These are phyloP conservation scores for Clamator glandarius DNA, from an alignment of 2,797 vertebrate genomes.

Conservation along the genomic window DNA sequence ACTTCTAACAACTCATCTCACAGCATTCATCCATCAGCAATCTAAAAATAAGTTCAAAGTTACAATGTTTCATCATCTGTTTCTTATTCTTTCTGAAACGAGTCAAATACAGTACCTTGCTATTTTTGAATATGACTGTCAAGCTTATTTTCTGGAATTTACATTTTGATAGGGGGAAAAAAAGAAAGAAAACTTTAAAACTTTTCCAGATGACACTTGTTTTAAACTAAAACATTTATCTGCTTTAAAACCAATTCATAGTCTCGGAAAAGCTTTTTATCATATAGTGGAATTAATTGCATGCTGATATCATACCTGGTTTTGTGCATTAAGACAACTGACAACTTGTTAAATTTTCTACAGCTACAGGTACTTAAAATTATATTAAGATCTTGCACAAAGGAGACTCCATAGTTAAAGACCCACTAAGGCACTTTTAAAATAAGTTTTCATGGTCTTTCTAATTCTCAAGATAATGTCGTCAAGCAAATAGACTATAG, in stretches of 20 bases:
- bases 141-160: slow-evolving; percentile 33
- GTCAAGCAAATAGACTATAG: not conserved
- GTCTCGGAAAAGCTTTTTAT: not conserved
- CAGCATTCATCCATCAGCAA: not conserved
- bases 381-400: not conserved
- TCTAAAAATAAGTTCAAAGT: slow-evolving; percentile 54
- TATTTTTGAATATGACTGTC: slow-evolving; percentile 46
- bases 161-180: not conserved
- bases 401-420: not conserved
- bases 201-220: not conserved
- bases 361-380: not conserved
- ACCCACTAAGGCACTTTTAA: not conserved
- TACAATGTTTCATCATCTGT: slow-evolving; percentile 16
- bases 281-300: not conserved
- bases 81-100: slow-evolving; percentile 43
- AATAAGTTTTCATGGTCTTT: not conserved
- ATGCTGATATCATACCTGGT: slow-evolving; percentile 1
- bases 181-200: not conserved
- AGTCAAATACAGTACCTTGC: slow-evolving; percentile 49
- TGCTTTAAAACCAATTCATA: slow-evolving; percentile 14
- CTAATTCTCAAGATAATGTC: not conserved
- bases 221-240: slow-evolving; percentile 16
- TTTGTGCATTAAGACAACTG: not conserved
- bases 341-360: not conserved
- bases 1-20: slow-evolving; percentile 1